Evolutionary conservation across 1,140 invertebrate species (phyloP).

Genomic region (Trypoxylus dichotomus): DNA sequence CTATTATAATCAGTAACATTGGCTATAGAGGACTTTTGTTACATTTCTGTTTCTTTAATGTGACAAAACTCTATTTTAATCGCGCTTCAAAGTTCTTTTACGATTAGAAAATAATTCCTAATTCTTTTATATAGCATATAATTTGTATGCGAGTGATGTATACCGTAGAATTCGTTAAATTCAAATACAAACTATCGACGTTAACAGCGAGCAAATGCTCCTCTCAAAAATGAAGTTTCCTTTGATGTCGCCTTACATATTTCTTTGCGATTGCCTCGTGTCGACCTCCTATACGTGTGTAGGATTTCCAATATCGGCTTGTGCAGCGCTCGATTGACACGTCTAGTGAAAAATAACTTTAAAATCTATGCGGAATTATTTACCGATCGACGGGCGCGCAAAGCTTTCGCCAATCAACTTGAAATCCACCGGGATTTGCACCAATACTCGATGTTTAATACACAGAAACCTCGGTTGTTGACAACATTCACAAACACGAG

Average conservation of each 20-base stretch:
- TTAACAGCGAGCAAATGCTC: background rate
- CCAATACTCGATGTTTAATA: background rate
- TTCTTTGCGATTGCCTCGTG: background rate
- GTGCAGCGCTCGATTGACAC: conserved; percentile 26
- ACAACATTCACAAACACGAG: background rate
- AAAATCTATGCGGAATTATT: conserved; percentile 28
- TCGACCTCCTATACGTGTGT: background rate
- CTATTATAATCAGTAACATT: no score
- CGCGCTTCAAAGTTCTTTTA: no score
- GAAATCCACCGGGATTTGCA: conserved; percentile 30
- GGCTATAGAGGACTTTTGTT: no score
- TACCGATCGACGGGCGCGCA: conserved; percentile 1
- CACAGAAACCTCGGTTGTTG: background rate
- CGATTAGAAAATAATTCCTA: no score
- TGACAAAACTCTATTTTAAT: no score
- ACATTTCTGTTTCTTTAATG: no score
- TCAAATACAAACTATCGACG: background rate
- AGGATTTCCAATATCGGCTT: conserved; percentile 24
- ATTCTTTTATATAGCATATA: no score
- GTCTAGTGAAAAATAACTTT: conserved; percentile 28
- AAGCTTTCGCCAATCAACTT: conserved; percentile 27
- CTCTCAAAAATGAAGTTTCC: background rate
- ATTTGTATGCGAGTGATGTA: no score
- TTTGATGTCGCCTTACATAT: conserved; percentile 4
- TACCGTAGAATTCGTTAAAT: no score